phyloP scores from a whole-genome alignment of 2,113 vertebrate species.

The Tringa solitaria region DNA sequence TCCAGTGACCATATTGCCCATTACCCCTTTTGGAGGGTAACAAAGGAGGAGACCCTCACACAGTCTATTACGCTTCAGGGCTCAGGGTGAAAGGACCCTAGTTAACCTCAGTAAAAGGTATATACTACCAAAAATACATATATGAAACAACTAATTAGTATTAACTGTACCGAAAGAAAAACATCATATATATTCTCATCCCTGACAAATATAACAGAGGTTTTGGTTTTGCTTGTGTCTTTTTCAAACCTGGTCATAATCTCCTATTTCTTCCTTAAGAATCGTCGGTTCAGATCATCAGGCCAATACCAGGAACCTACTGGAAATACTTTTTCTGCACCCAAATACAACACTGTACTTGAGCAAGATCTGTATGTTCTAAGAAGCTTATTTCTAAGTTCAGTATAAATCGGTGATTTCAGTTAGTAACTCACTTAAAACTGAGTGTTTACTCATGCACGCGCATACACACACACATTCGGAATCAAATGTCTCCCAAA shows the following conservation, averaged over 20 bases:
- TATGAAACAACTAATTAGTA: not conserved
- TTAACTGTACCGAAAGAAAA: not conserved
- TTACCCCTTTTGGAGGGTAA: not conserved
- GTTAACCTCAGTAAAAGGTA: not conserved
- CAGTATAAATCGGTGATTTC: not conserved
- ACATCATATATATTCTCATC: not conserved
- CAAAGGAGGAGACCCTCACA: not conserved
- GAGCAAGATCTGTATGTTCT: not conserved
- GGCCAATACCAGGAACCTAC: not conserved
- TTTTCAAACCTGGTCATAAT: not conserved
- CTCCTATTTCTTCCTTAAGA: not conserved
- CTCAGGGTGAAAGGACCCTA: not conserved
- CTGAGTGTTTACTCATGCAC: not conserved
- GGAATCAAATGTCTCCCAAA: not conserved
- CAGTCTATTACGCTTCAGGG: not conserved
- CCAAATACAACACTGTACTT: not conserved
- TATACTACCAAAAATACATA: not conserved
- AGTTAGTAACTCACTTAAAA: not conserved
- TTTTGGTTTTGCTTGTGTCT: no score
- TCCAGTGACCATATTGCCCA: not conserved
- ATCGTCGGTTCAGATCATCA: not conserved
- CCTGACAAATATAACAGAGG: not conserved
- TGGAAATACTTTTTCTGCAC: not conserved
- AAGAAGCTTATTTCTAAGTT: not conserved
- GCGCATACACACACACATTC: not conserved